These are phyloP conservation scores for Lithophane ornitopus DNA, from an alignment of 2,888 invertebrate genomes.

Conservation along the genomic window DNA sequence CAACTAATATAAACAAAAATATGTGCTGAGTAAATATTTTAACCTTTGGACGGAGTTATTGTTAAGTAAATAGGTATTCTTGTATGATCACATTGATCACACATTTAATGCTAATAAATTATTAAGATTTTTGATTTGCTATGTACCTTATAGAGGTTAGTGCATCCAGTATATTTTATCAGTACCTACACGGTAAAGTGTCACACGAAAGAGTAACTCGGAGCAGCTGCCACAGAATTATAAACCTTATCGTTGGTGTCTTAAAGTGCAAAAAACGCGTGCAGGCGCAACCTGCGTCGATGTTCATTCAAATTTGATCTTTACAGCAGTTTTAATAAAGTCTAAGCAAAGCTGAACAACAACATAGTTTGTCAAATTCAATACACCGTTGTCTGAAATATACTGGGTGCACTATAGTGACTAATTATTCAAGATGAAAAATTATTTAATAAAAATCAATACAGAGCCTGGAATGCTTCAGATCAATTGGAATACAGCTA, in stretches of 20 bases:
- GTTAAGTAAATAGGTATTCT: neutral
- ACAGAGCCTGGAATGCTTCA: neutral
- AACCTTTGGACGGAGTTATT: conserved; percentile 64
- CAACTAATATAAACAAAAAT: conserved; percentile 68
- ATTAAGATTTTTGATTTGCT: neutral
- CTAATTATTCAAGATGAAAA: neutral
- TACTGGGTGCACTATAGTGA: neutral
- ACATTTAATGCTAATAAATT: neutral
- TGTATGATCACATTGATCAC: neutral
- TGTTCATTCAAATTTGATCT: neutral
- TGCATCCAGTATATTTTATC: conserved; percentile 9
- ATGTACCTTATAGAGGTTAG: neutral
- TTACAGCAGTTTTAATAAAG: neutral
- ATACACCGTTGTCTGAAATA: neutral
- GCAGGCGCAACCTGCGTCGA: neutral
- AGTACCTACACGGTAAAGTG: no score
- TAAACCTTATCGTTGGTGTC: neutral
- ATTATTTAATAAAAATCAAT: neutral
- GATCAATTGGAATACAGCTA: neutral
- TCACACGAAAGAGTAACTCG: neutral
- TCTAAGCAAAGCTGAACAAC: no score
- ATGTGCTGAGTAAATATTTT: conserved; percentile 64
- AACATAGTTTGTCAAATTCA: neutral
- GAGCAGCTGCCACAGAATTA: neutral
- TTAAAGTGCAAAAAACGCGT: neutral